Conservation (phyloP, 2,888 invertebrate species). For the Dynastes hyllus region DNA sequence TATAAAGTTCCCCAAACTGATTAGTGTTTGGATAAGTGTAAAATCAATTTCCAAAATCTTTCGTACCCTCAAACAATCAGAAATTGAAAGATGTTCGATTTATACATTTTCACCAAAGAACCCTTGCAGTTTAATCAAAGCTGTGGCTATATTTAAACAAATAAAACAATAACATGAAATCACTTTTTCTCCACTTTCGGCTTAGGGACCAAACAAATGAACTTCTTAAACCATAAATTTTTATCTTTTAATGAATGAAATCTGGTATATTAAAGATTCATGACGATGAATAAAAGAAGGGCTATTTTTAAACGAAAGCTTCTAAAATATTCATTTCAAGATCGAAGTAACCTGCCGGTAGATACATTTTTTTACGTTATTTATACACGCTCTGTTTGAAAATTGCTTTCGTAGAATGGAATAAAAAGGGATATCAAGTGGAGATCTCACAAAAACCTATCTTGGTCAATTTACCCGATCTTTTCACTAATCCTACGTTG, state of each 20-base stretch:
- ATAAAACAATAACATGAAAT: too few relatives aligned
- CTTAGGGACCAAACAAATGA: too few relatives aligned
- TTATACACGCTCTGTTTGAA: neutral
- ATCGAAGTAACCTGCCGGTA: neutral
- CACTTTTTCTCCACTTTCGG: too few relatives aligned
- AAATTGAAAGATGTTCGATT: too few relatives aligned
- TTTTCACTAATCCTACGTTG: conserved; percentile 13
- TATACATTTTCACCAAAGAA: too few relatives aligned
- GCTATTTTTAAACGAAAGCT: neutral
- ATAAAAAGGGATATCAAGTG: neutral
- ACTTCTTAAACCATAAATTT: too few relatives aligned
- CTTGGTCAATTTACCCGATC: conserved; percentile 21
- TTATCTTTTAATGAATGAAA: neutral
- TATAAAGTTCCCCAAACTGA: too few relatives aligned
- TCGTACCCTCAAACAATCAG: too few relatives aligned
- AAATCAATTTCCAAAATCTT: too few relatives aligned
- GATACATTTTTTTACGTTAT: neutral
- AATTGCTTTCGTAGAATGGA: conserved; percentile 11
- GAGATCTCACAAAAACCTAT: conserved; percentile 7
- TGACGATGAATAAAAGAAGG: neutral
- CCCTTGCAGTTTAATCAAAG: too few relatives aligned
- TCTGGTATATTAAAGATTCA: neutral
- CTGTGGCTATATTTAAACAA: too few relatives aligned
- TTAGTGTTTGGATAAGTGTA: too few relatives aligned
- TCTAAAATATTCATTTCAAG: conserved; percentile 9